A percentile compares a stretch with the other conserved stretches of the same genome.
Conservation (phyloP, 2,113 vertebrate species). For the Tachysurus vachellii region DNA sequence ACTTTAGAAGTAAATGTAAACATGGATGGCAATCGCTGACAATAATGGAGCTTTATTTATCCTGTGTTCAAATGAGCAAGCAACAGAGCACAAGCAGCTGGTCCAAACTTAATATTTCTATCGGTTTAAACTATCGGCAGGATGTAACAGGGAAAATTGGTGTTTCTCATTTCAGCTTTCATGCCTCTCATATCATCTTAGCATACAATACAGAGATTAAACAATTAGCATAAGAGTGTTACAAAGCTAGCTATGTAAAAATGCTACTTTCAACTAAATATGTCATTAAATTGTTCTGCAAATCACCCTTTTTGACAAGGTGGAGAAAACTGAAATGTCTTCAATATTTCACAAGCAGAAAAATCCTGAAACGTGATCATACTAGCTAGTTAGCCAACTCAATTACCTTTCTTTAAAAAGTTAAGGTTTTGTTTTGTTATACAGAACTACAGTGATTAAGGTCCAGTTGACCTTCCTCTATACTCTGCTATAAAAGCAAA, state of each 20-base stretch:
- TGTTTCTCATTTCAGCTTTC: not conserved
- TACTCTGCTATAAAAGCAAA: not conserved
- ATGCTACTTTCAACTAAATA: not conserved
- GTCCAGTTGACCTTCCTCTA: not conserved
- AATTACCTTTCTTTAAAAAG: not conserved
- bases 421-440: not conserved
- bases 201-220: not conserved
- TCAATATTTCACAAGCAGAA: not conserved
- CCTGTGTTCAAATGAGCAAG: not conserved
- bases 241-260: not conserved
- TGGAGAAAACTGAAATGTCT: not conserved
- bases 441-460: not conserved
- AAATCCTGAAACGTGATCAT: not conserved
- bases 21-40: not conserved
- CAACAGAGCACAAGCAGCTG: not conserved
- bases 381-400: not conserved
- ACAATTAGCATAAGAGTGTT: not conserved
- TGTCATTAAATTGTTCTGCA: not conserved
- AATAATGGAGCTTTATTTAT: not conserved
- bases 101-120: not conserved
- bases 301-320: not conserved
- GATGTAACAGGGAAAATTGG: not conserved
- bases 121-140: not conserved
- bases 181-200: not conserved
- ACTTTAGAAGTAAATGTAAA: not conserved